phyloP scores from a whole-genome alignment of 2,888 invertebrate species.

The Drosophila fulvimacula region DNA sequence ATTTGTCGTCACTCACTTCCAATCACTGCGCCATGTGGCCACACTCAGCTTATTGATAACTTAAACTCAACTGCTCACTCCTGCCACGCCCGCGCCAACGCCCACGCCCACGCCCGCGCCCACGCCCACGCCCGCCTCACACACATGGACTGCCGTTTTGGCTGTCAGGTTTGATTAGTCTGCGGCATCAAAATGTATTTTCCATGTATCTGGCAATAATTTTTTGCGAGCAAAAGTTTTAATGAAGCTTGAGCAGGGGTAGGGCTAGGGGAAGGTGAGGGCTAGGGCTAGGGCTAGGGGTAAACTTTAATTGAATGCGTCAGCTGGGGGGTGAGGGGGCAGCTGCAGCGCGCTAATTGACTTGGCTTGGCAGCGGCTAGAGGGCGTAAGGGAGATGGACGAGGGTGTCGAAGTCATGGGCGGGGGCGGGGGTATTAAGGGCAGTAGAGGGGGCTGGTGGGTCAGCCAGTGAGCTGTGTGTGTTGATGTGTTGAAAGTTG shows the following conservation, averaged over 20 bases:
- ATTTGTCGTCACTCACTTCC: slow-evolving; percentile 21
- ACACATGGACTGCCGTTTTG: slow-evolving; percentile 33
- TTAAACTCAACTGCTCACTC: slow-evolving; percentile 1
- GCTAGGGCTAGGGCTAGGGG: background rate
- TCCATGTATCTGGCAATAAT: slow-evolving; percentile 18
- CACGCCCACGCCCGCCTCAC: slow-evolving; percentile 18
- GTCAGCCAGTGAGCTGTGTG: slow-evolving; percentile 13
- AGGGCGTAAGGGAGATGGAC: background rate
- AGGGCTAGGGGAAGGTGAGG: background rate
- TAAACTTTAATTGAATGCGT: slow-evolving; percentile 59
- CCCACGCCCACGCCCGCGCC: background rate
- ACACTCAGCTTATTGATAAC: slow-evolving; percentile 23
- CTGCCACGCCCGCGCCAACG: background rate
- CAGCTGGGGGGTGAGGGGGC: background rate
- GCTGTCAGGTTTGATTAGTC: slow-evolving; percentile 44
- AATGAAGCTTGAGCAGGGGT: background rate
- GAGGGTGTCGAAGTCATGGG: background rate
- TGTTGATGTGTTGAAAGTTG: slow-evolving; percentile 76
- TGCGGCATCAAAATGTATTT: slow-evolving; percentile 23
- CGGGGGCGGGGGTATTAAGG: background rate
- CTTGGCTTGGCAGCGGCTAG: slow-evolving; percentile 42
- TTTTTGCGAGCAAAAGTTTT: slow-evolving; percentile 18
- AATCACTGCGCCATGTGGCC: slow-evolving; percentile 21
- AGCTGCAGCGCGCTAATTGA: slow-evolving; percentile 58
- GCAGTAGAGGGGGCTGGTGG: background rate